Base-by-base conservation (phyloP, 2,797 vertebrate species). In the Brachyrhaphis roseni region DNA sequence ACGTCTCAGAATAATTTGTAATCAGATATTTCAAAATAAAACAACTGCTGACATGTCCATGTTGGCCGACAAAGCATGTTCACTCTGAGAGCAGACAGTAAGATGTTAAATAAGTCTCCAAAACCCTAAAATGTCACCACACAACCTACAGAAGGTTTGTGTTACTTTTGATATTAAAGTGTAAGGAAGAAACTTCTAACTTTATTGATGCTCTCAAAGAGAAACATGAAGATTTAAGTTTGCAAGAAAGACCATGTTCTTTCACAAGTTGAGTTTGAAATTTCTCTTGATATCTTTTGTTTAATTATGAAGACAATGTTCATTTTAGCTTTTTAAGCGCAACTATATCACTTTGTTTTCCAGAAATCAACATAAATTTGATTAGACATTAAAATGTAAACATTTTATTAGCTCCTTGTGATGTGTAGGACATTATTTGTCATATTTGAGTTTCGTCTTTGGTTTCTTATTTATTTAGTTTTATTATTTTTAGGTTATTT, bases 131-230 rank as follows among this genome's bases (percentile, higher is more conserved):
- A 36, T 4, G 62, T 66, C 62, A 66, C 10, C 34, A 11, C 16
- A 66, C 7, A 39, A 39, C 34, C 16, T 23, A 39, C 34, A 66
- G 34, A 34, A 66, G 62, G 18, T 1, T 11, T 13, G 15, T 43
- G 66, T 26, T n/a, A 70, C 66, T 70, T 70, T 70, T 70, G 39
- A 70, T 43, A 70, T n/a, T 23, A 41, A 70, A 26, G 39, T 70
- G 23, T 43, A n/a, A 70, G 39, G 12, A 70, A 43, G 4, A 41
- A 34, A 39, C 62, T 66, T 66, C n/a, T 45, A 71, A 71, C 26
- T 71, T 71, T 13, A 71, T 45, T 31, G 6, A 28, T 45, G 23
- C 18, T 28, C 18, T 23, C 36, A 68, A 8, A 36, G 26, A 34
- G 34, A 34, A 64, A 64, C 59, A 39, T 66, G 64, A 66, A 64